These are phyloP conservation scores for Ophion obscuratus DNA, from an alignment of 2,888 invertebrate species.

Conservation along the genomic window DNA sequence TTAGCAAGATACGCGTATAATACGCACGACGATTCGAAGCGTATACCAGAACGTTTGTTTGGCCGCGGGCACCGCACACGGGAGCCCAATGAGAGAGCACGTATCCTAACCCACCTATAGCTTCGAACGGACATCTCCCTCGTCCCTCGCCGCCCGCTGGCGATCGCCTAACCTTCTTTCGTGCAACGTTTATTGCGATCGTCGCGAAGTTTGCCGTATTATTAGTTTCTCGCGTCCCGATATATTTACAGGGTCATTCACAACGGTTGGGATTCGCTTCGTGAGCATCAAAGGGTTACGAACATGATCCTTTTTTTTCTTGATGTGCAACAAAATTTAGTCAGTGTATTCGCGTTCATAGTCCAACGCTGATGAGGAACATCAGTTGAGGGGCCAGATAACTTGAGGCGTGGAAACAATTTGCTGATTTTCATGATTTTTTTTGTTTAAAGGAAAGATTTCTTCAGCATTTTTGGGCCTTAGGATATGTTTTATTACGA, in stretches of 20 bases:
- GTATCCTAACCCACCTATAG: slow-evolving; percentile 29
- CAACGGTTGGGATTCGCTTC: not conserved
- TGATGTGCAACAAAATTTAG: too few relatives aligned
- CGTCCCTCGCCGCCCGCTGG: not conserved
- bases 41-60: slow-evolving; percentile 41
- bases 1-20: slow-evolving; percentile 73
- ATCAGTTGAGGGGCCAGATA: too few relatives aligned
- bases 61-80: slow-evolving; percentile 60
- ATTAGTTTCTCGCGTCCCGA: slow-evolving; percentile 30
- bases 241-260: not conserved
- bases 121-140: slow-evolving; percentile 13
- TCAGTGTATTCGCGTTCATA: too few relatives aligned
- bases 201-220: slow-evolving; percentile 41
- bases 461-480: too few relatives aligned
- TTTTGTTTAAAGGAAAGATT: too few relatives aligned
- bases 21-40: slow-evolving; percentile 39
- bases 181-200: slow-evolving; percentile 63
- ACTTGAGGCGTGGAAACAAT: too few relatives aligned
- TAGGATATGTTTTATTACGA: too few relatives aligned
- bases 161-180: slow-evolving; percentile 77
- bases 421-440: too few relatives aligned
- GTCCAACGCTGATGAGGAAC: too few relatives aligned
- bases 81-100: slow-evolving; percentile 11
- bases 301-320: too few relatives aligned
- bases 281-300: too few relatives aligned